Base-by-base conservation (phyloP, 1,140 invertebrate genomes). In the Bombyx mori region DNA sequence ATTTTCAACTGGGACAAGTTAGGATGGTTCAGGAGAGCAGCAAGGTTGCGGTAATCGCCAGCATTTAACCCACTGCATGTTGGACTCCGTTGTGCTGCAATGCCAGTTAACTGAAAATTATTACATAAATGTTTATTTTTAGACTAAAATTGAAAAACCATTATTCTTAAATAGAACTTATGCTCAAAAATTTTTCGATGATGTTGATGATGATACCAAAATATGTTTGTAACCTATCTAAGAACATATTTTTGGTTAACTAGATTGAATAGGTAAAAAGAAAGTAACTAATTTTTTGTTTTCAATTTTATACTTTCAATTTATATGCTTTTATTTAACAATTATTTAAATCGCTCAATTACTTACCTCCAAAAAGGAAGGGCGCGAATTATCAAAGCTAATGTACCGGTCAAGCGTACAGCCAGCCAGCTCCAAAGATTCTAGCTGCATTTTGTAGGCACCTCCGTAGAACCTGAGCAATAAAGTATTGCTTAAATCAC, bases 31-130 rank as follows among this genome's bases (percentile, higher is more conserved):
- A 92, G 73, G 44, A 94, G 91, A 10, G 92, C 89, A 65, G 91
- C 92, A 48, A 94, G 82, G 69, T 90, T 93, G 56, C 96, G 96
- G 89, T 99, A 99, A 77, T 98, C 97, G 79, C 92, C 91, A 75
- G 98, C 96, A 72, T 94, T 93, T 35, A 97, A 86, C 12, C 97
- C 97, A 90, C 96, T 98, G 45, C 94, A 92, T 72, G 92, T 94
- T 70, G 94, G 91, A 56, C 88, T 89, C 72, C 79, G 90, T 88
- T 91, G 86, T n/a, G 82, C 74, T 45, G 83, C 86, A 64, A 90
- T 80, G 59, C 89, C 89, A 65, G 90, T 88, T 61, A 89, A 77
- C 82, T 88, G 69, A 56, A 68, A 73, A 58, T 47, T 56, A 44
- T 52, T 54, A 73, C 69, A 88, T 79, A n/a, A 53, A 53, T 80